A percentile compares a stretch with the other conserved stretches of the same genome.
Evolutionary conservation across 2,113 vertebrate species (phyloP).

Genomic region (Oncorhynchus nerka): DNA sequence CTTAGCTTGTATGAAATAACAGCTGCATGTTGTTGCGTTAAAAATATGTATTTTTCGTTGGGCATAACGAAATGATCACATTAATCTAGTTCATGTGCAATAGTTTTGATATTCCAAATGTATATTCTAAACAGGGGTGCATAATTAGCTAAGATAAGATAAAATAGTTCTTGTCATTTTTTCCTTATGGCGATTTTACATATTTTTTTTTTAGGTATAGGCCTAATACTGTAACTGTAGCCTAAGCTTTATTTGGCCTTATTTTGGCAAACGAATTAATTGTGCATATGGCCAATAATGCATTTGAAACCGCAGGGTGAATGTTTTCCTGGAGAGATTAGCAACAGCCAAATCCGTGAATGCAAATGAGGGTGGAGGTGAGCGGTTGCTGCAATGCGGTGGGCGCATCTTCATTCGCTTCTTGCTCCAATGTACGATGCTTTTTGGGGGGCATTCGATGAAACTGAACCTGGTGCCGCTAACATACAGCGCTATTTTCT

Average conservation of each 20-base stretch:
- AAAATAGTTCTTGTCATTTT: no score
- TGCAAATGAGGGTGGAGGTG: no score
- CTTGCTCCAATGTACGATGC: no score
- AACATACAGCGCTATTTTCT: no score
- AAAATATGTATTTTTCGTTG: neutral
- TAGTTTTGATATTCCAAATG: neutral
- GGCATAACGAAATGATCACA: neutral
- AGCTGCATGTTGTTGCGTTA: neutral
- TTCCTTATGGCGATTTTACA: no score
- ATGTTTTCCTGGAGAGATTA: constrained; percentile 1
- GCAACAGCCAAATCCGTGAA: no score
- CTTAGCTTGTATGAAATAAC: no score
- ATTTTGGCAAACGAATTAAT: neutral
- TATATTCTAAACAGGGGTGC: neutral
- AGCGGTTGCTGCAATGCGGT: no score
- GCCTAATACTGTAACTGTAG: neutral
- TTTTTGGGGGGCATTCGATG: no score
- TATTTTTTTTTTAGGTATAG: neutral
- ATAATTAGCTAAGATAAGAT: neutral
- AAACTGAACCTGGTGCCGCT: no score
- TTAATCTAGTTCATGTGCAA: neutral
- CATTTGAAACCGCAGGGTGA: constrained; percentile 48
- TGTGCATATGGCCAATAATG: neutral
- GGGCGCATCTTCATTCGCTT: no score
- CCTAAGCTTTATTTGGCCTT: neutral